Evolutionary conservation across 2,888 invertebrate species (phyloP), one percentile per base, ranked within the genome.

Genomic region (Argyresthia albistria): DNA sequence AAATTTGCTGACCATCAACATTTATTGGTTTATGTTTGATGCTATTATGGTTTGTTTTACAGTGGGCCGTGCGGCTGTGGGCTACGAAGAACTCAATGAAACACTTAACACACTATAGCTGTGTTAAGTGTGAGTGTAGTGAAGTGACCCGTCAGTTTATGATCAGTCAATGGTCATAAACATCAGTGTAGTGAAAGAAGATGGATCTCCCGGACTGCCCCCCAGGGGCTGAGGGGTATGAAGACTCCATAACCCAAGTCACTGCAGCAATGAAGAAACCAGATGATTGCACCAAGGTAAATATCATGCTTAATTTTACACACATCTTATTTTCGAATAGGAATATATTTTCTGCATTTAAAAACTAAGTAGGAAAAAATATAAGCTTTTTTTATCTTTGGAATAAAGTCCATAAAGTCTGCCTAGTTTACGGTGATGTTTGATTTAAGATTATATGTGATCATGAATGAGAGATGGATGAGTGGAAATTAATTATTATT

Each of bases 201-300:
- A 87, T 87, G 87, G 87, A 87, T 10, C 76, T 87, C 35, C 84
- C 86, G 0, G 87, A 87, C 65, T 81, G 87, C 62, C 87, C 87
- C 43, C 87, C 87, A 0, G 87, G 87, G 63, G 70, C 87, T 49
- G 87, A 87, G 69, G 87, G 87, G 49, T 87, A 87, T 63, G 60
- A 86, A 63, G 87, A 87, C 63, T 68, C 84, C 2, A 80, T 87
- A 10, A 37, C 35, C 9, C 43, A 53, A 14, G 43, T 78, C 36
- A 25, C 25, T 25, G 25, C 6, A 6, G 67, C 80, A 25, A 51
- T 35, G 14, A 78, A 69, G 66, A 84, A 82, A 67, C 67, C 63
- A 12, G 73, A 67, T 10, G 76, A 73, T 15, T 74, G 76, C 56
- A 83, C 84, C 12, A 87, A 87, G 86, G 86, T 87, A 87, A 86